These are phyloP conservation scores for Bergia sp. DNA, from an alignment of 92 coral and sea anemone genomes.

Conservation along the genomic window DNA sequence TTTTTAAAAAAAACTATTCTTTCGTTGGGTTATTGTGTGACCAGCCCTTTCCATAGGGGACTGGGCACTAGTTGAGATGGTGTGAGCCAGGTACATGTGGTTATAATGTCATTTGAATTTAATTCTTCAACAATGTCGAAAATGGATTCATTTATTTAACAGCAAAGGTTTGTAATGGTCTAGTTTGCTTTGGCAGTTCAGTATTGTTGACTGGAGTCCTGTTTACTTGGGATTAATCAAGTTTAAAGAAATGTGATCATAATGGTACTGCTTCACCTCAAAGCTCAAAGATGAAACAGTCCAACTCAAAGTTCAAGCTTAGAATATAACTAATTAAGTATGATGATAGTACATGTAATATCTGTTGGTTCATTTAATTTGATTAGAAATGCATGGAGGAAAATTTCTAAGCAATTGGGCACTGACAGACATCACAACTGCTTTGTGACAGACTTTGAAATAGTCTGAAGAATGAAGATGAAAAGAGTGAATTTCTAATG, in stretches of 20 bases:
- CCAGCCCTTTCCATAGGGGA: not conserved
- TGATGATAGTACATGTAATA: too few species aligned
- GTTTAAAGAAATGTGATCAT: not conserved
- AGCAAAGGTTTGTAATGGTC: conserved; percentile 33
- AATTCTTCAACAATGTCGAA: conserved; percentile 4
- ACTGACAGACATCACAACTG: not conserved
- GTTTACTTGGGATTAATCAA: not conserved
- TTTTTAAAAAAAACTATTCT: too few species aligned
- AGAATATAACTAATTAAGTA: not conserved
- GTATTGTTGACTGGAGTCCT: not conserved
- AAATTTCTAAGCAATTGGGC: not conserved
- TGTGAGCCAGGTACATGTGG: not conserved
- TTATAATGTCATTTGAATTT: not conserved
- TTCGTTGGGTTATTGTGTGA: too few species aligned
- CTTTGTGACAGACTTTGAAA: not conserved
- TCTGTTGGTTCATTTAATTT: not conserved
- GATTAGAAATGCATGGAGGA: not conserved
- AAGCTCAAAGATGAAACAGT: not conserved
- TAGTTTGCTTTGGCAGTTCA: not conserved
- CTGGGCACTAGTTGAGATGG: not conserved
- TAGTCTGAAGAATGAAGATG: not conserved
- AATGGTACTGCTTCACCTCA: not conserved
- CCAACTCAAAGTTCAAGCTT: not conserved
- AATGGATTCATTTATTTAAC: conserved; percentile 7
- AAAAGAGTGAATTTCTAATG: not conserved